Percentiles rank a stretch among this genome's conserved stretches.
These are phyloP conservation scores for Alethe diademata DNA, from an alignment of 2,113 vertebrate species.

Conservation along the genomic window DNA sequence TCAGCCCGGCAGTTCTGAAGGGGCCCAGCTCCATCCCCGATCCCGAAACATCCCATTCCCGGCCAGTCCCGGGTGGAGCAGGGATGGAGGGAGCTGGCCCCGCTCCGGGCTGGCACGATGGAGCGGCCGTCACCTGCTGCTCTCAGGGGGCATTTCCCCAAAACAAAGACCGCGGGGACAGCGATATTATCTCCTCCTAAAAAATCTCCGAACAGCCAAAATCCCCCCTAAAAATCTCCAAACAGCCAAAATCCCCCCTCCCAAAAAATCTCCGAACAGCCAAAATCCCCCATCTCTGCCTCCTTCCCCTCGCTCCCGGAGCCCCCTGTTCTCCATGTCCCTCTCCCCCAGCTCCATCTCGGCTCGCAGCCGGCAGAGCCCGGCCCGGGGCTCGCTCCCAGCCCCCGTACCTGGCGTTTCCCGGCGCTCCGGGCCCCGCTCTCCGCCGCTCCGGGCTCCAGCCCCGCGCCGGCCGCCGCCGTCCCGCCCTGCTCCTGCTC, in stretches of 20 bases:
- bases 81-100: not conserved
- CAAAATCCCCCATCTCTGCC: not conserved
- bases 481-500: not conserved
- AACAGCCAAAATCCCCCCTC: not conserved
- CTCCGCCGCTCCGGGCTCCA: not conserved
- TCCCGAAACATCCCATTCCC: not conserved
- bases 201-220: not conserved
- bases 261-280: not conserved
- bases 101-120: not conserved
- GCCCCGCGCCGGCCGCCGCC: not conserved
- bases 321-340: not conserved
- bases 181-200: not conserved
- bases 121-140: not conserved
- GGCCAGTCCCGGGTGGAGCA: rapidly evolving
- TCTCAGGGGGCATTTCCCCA: not conserved
- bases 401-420: not conserved
- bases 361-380: rapidly evolving
- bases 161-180: not conserved
- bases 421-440: not conserved
- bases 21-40: not conserved
- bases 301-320: not conserved
- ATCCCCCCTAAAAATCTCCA: no score
- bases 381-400: not conserved
- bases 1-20: rapidly evolving
- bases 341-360: not conserved